Evolutionary conservation across 1,140 invertebrate species (phyloP).

Genomic region (Pentalonia nigronervosa): DNA sequence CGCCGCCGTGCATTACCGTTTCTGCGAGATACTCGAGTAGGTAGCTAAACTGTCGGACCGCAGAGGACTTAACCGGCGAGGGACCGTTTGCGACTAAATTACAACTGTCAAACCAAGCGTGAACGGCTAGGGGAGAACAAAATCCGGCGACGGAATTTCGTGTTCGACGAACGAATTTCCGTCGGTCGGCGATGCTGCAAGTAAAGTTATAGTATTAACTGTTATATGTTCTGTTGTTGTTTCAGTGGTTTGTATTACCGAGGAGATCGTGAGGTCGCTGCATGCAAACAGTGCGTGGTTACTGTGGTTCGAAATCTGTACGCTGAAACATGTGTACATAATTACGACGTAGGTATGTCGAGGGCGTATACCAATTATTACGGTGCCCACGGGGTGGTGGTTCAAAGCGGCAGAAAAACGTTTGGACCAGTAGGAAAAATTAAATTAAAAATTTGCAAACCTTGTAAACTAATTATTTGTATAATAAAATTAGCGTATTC

Average conservation of each 20-base stretch:
- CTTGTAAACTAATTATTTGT: not conserved
- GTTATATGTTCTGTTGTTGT: not conserved
- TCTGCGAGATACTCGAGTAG: too few relatives aligned
- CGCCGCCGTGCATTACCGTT: too few relatives aligned
- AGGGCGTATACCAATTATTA: not conserved
- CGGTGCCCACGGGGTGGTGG: not conserved
- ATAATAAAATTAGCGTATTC: too few relatives aligned
- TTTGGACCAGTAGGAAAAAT: not conserved
- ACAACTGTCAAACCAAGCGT: not conserved
- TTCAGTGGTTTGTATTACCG: not conserved
- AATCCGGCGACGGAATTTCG: not conserved
- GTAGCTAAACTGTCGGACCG: not conserved
- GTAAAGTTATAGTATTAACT: too few relatives aligned
- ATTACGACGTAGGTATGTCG: not conserved
- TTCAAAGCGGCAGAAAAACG: not conserved
- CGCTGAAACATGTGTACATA: not conserved
- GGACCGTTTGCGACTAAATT: too few relatives aligned
- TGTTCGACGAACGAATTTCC: not conserved
- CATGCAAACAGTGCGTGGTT: not conserved
- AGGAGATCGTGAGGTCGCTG: not conserved
- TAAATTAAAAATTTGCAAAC: not conserved
- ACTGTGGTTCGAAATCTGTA: not conserved
- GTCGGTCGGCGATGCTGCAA: not conserved
- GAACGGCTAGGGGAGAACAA: not conserved
- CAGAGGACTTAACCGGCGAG: not conserved